Evolutionary conservation across 64 coral and sea anemone species (phyloP).

Genomic region (Porites lutea): DNA sequence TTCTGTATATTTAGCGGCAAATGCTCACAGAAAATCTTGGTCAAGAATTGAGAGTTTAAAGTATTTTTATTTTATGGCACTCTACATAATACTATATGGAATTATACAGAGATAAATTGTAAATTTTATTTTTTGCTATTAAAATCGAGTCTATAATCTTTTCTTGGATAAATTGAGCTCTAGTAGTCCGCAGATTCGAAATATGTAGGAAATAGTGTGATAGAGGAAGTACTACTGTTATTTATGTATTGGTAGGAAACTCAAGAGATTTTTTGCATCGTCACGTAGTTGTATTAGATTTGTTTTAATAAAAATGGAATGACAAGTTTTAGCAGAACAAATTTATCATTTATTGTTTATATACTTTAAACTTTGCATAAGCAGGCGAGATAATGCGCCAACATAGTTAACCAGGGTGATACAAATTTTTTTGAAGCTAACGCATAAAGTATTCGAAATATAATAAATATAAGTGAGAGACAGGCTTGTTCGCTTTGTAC

Average conservation of each 20-base stretch:
- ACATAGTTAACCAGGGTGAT: too few species aligned
- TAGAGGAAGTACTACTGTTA: conserved; percentile 1
- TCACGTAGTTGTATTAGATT: conserved; percentile 76
- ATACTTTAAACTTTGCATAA: conserved; percentile 34
- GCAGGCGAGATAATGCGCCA: not conserved
- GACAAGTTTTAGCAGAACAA: conserved; percentile 63
- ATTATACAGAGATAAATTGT: conserved; percentile 97
- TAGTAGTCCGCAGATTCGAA: conserved; percentile 49
- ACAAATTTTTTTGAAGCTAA: too few species aligned
- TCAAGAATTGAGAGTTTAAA: conserved; percentile 84
- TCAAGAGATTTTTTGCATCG: conserved; percentile 65
- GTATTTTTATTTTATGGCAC: conserved; percentile 99
- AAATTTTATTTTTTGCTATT: conserved; percentile 99
- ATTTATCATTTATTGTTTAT: conserved; percentile 30
- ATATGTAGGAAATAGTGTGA: conserved; percentile 58
- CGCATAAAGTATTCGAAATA: not conserved
- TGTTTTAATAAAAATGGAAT: conserved; percentile 90
- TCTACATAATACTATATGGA: conserved; percentile 95
- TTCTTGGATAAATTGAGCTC: conserved; percentile 70
- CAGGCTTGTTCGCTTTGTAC: not conserved
- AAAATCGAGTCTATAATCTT: conserved; percentile 95
- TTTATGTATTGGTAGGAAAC: conserved; percentile 10
- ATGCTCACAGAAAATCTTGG: conserved; percentile 85
- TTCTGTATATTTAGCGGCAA: conserved; percentile 94
- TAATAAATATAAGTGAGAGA: not conserved